Conservation (phyloP, 2,888 invertebrate species). For the Cistogaster globosa region DNA sequence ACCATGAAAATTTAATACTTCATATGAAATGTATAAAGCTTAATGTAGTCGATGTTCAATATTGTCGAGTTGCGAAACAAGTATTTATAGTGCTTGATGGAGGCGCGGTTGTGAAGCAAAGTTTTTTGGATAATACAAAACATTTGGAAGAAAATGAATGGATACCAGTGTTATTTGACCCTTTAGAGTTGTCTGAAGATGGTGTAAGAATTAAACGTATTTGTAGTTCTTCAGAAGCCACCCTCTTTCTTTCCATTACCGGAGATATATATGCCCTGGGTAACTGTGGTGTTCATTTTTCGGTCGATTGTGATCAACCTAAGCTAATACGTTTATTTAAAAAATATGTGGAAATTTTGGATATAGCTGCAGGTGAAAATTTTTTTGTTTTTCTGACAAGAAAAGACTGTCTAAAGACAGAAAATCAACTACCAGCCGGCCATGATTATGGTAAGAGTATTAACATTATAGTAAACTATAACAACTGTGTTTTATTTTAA, state of each 20-base stretch:
- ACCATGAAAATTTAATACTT: slow-evolving; percentile 62
- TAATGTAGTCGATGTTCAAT: slow-evolving; percentile 77
- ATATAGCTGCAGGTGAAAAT: slow-evolving; percentile 89
- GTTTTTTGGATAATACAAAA: slow-evolving; percentile 19
- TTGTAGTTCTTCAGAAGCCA: slow-evolving; percentile 80
- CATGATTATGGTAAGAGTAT: slow-evolving; percentile 51
- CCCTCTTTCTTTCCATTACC: slow-evolving; percentile 78
- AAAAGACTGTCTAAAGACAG: slow-evolving; percentile 23
- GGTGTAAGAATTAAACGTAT: slow-evolving; percentile 78
- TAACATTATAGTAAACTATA: background rate
- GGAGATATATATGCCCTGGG: slow-evolving; percentile 81
- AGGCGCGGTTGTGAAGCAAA: slow-evolving; percentile 71
- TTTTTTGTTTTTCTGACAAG: slow-evolving; percentile 88
- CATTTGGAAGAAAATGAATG: slow-evolving; percentile 74
- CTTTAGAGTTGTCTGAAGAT: slow-evolving; percentile 79
- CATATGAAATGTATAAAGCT: slow-evolving; percentile 74
- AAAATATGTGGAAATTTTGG: slow-evolving; percentile 85
- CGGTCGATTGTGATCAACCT: slow-evolving; percentile 80
- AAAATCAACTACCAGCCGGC: background rate
- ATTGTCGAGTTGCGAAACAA: slow-evolving; percentile 74
- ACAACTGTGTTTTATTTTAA: background rate
- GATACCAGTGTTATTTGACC: slow-evolving; percentile 80
- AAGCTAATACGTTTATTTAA: slow-evolving; percentile 79
- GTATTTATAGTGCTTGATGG: slow-evolving; percentile 76
- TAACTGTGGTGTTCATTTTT: slow-evolving; percentile 81